Evolutionary conservation across 2,888 invertebrate species (phyloP).

Genomic region (Leptinotarsa juncta): DNA sequence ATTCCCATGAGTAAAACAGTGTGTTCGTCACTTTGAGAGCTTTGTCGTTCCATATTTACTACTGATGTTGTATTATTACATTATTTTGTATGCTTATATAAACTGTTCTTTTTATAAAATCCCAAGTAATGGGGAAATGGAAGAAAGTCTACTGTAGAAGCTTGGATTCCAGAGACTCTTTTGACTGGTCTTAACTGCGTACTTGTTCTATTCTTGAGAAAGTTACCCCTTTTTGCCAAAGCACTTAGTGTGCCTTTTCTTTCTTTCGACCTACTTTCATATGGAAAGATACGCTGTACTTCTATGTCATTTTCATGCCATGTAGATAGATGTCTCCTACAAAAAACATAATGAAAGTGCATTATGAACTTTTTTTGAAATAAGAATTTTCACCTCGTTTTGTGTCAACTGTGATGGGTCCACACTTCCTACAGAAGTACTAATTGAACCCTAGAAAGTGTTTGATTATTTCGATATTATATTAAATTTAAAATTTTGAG

Average conservation of each 20-base stretch:
- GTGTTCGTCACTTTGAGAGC: not conserved
- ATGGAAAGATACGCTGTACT: not conserved
- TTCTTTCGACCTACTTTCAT: not conserved
- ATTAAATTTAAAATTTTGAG: not conserved
- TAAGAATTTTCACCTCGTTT: not conserved
- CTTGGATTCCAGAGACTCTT: not conserved
- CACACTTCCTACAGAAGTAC: not conserved
- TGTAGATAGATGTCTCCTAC: not conserved
- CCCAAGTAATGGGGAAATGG: slow-evolving; percentile 10
- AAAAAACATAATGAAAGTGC: not conserved
- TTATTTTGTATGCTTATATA: slow-evolving; percentile 22
- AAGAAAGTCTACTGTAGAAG: slow-evolving; percentile 6
- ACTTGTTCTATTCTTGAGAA: not conserved
- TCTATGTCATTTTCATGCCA: slow-evolving; percentile 1
- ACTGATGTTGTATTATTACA: not conserved
- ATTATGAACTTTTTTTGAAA: not conserved
- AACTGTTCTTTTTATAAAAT: slow-evolving; percentile 19
- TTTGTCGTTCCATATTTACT: not conserved
- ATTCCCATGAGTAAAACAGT: not conserved
- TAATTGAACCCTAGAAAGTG: not conserved
- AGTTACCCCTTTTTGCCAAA: slow-evolving; percentile 16
- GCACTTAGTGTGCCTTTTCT: not conserved
- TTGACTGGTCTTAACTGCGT: slow-evolving; percentile 12
- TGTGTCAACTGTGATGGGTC: not conserved
- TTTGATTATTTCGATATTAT: slow-evolving; percentile 1